Evolutionary conservation across 2,888 invertebrate species (phyloP).

Genomic region (Crematogaster levior): DNA sequence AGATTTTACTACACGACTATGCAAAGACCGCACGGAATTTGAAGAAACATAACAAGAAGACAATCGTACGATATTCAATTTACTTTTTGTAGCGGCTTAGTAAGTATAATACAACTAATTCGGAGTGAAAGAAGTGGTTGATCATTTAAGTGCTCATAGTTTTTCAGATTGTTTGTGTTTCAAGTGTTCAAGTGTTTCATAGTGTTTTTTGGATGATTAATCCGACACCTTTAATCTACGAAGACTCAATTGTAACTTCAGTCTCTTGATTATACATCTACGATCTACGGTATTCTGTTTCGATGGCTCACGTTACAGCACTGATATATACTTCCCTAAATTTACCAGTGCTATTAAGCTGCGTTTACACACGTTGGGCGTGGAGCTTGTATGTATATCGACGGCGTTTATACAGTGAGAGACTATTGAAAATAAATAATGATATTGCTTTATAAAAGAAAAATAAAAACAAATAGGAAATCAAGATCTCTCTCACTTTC

Average conservation of each 20-base stretch:
- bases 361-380: slow-evolving; percentile 66
- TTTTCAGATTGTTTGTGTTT: no score
- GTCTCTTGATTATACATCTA: slow-evolving; percentile 48
- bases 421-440: slow-evolving; percentile 47
- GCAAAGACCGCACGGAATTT: slow-evolving; percentile 9
- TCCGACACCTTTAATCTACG: slow-evolving; percentile 41
- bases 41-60: slow-evolving; percentile 33
- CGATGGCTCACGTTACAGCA: slow-evolving; percentile 49
- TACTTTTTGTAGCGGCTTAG: slow-evolving; percentile 61
- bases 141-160: no score
- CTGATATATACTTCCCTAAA: slow-evolving; percentile 50
- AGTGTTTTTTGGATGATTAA: slow-evolving; percentile 63
- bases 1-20: not conserved
- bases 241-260: slow-evolving; percentile 53
- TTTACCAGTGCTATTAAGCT: slow-evolving; percentile 66
- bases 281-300: slow-evolving; percentile 47
- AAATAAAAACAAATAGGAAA: slow-evolving; percentile 25
- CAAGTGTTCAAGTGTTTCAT: no score
- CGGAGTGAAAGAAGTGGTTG: slow-evolving; percentile 38
- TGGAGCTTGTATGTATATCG: slow-evolving; percentile 42
- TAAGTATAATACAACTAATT: slow-evolving; percentile 47
- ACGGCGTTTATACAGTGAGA: slow-evolving; percentile 37
- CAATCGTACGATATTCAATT: slow-evolving; percentile 63
- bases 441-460: slow-evolving; percentile 24
- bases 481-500: not conserved